A percentile compares a stretch with the other conserved stretches of the same genome.
These are phyloP conservation scores for Oedothorax gibbosus DNA, from an alignment of 1,140 invertebrate genomes.

Conservation along the genomic window DNA sequence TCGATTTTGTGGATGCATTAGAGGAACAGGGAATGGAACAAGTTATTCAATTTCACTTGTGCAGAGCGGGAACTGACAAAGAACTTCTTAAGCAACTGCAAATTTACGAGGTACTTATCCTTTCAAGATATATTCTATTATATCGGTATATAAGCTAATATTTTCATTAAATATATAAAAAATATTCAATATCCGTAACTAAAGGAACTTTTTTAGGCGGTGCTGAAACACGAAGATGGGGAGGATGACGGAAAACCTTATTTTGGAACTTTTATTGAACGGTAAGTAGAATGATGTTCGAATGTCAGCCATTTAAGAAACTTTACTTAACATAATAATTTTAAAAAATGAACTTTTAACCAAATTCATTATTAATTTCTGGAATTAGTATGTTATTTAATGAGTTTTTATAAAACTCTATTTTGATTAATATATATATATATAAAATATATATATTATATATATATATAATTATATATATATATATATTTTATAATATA, in stretches of 20 bases:
- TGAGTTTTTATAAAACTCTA: too few relatives aligned
- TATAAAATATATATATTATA: too few relatives aligned
- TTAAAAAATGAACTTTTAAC: background rate
- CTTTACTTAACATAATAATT: background rate
- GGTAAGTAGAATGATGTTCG: slow-evolving; percentile 1
- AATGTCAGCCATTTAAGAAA: too few relatives aligned
- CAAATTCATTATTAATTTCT: background rate
- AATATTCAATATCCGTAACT: background rate
- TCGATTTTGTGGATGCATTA: slow-evolving; percentile 95
- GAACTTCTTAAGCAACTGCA: slow-evolving; percentile 94
- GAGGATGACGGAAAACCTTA: slow-evolving; percentile 74
- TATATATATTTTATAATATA: too few relatives aligned
- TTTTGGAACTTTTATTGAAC: slow-evolving; percentile 25
- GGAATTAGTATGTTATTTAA: too few relatives aligned
- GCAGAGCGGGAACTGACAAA: slow-evolving; percentile 90
- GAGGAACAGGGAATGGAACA: slow-evolving; percentile 96
- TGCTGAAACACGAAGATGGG: slow-evolving; percentile 89
- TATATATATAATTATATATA: too few relatives aligned
- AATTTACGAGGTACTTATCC: slow-evolving; percentile 80
- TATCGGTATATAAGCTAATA: background rate
- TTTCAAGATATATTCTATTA: background rate
- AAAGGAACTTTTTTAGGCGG: slow-evolving; percentile 71
- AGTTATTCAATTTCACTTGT: slow-evolving; percentile 92
- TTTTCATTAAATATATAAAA: background rate
- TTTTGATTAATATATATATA: too few relatives aligned